Evolutionary conservation across 1,140 invertebrate species (phyloP).

Genomic region (Aphelinus certus): DNA sequence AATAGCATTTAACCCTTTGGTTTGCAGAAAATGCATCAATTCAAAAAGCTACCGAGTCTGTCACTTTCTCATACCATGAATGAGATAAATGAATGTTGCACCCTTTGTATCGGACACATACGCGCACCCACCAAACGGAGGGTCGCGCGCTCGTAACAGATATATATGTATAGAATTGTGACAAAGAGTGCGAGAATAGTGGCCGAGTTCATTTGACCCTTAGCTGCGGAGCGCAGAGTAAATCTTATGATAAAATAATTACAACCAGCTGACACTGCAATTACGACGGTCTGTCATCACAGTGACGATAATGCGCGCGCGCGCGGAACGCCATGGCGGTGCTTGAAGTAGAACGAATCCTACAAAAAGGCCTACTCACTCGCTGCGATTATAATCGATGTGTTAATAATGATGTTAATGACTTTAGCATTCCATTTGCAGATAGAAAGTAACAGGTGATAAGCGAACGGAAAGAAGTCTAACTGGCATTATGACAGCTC

Average conservation of each 20-base stretch:
- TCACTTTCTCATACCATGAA: no score
- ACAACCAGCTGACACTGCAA: neutral
- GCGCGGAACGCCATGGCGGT: neutral
- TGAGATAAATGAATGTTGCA: no score
- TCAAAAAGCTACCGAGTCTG: no score
- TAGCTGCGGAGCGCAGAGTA: neutral
- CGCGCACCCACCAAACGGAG: neutral
- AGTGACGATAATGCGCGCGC: neutral
- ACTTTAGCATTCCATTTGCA: no score
- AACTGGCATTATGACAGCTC: no score
- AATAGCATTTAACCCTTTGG: no score
- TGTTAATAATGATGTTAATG: no score
- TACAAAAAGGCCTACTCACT: neutral
- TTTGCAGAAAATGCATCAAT: no score
- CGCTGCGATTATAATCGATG: no score
- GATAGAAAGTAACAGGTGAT: no score
- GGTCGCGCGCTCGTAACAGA: neutral
- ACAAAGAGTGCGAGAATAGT: neutral
- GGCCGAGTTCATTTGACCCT: neutral
- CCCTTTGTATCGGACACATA: no score
- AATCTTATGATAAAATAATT: constrained; percentile 32
- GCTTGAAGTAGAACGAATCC: neutral
- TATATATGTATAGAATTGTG: neutral
- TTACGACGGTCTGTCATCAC: neutral
- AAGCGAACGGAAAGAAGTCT: no score